Conservation (phyloP, 1,140 invertebrate genomes). For the Neelides sp. region DNA sequence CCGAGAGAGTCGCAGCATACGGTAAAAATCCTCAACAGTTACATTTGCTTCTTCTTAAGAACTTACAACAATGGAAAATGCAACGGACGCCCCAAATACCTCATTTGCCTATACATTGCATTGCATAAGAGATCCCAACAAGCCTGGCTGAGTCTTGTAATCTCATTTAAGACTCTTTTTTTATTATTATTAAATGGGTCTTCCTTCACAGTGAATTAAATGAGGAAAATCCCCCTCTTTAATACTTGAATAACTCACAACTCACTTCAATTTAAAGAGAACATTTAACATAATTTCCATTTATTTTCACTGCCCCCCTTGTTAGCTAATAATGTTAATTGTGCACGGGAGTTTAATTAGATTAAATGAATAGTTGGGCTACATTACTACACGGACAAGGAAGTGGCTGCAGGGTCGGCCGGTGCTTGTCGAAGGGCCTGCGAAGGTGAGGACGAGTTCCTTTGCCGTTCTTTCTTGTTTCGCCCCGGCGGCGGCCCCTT, state of each 20-base stretch:
- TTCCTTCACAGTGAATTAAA: no score
- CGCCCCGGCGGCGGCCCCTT: conserved; percentile 44
- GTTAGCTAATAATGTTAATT: conserved; percentile 1
- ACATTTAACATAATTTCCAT: background rate
- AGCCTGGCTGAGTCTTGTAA: no score
- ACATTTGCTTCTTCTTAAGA: no score
- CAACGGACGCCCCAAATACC: no score
- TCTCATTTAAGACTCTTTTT: no score
- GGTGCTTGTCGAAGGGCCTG: conserved; percentile 73
- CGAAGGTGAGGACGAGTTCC: conserved; percentile 82
- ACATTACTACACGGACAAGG: conserved; percentile 87
- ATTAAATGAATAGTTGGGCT: conserved; percentile 41
- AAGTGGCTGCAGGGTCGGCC: conserved; percentile 68
- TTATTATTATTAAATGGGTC: no score
- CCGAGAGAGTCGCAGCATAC: conserved; percentile 80
- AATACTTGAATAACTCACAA: no score
- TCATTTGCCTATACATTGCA: no score
- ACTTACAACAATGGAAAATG: no score
- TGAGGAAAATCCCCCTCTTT: no score
- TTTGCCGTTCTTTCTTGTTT: conserved; percentile 80
- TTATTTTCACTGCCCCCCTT: conserved; percentile 17
- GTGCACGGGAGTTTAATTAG: background rate
- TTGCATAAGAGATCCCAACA: no score
- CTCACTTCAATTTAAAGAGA: background rate
- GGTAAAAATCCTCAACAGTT: no score